Percentiles rank a stretch among this genome's conserved stretches.
Evolutionary conservation across 2,888 invertebrate species (phyloP).

Genomic region (Lithosia quadra): DNA sequence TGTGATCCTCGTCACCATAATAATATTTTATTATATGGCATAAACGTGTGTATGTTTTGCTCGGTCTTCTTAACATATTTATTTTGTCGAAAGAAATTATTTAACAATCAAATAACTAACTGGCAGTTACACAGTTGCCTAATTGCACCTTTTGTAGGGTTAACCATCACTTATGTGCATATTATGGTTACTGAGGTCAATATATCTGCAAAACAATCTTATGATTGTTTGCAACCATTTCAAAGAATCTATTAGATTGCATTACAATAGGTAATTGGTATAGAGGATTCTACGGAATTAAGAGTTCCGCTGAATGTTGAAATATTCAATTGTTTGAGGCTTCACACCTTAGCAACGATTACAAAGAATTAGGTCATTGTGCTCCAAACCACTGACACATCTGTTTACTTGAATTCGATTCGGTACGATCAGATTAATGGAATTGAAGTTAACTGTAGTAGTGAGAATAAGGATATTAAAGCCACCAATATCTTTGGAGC

Average conservation of each 20-base stretch:
- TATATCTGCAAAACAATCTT: constrained; percentile 19
- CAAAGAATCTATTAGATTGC: constrained; percentile 49
- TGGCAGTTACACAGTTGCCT: not conserved
- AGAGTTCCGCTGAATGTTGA: constrained; percentile 47
- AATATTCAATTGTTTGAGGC: constrained; percentile 57
- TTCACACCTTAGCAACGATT: constrained; percentile 59
- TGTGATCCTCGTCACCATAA: not conserved
- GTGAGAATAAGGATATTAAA: too few species aligned
- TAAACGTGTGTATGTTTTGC: too few species aligned
- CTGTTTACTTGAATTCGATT: not conserved
- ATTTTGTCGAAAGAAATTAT: not conserved
- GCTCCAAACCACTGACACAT: not conserved
- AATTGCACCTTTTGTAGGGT: constrained; percentile 12
- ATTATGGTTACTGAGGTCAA: constrained; percentile 14
- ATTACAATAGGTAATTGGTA: constrained; percentile 60
- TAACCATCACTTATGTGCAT: constrained; percentile 13
- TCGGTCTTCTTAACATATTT: not conserved
- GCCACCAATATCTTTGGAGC: not conserved
- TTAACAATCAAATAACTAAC: not conserved
- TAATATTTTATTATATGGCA: too few species aligned
- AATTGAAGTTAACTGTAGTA: not conserved
- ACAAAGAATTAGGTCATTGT: constrained; percentile 51
- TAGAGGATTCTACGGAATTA: constrained; percentile 63
- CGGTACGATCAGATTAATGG: not conserved
- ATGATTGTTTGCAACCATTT: constrained; percentile 37